A percentile compares a stretch with the other conserved stretches of the same genome.
phyloP scores from a whole-genome alignment of 2,797 vertebrate species.

The Clarias platycephalus region DNA sequence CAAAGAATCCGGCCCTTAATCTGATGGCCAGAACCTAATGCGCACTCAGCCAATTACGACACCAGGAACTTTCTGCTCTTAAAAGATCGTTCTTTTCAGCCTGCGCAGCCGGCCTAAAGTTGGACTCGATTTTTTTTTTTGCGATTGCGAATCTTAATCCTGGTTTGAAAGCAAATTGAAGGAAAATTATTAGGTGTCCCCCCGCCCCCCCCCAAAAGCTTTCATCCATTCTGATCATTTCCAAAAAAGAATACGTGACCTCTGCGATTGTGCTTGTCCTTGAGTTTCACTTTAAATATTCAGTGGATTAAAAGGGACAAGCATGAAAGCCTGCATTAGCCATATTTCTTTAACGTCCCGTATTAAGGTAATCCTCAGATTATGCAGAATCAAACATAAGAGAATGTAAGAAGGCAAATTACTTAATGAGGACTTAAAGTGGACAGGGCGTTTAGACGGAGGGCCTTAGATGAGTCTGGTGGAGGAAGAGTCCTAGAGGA shows the following conservation, averaged over 20 bases:
- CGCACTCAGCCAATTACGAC: constrained; percentile 48
- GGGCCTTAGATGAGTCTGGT: constrained; percentile 66
- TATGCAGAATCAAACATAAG: constrained; percentile 83
- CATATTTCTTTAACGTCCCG: constrained; percentile 78
- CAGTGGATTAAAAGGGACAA: constrained; percentile 78
- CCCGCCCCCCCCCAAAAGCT: constrained; percentile 24
- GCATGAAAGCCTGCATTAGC: constrained; percentile 82
- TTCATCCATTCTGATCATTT: constrained; percentile 41
- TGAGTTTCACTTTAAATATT: constrained; percentile 82
- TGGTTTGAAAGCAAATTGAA: constrained; percentile 74
- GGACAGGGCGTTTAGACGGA: constrained; percentile 70
- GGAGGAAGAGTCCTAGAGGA: constrained; percentile 58
- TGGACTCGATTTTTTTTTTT: constrained; percentile 67
- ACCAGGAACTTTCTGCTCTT: constrained; percentile 62
- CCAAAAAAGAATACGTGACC: constrained; percentile 71
- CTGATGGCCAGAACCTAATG: constrained; percentile 37
- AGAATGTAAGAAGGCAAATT: constrained; percentile 70
- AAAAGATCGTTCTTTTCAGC: constrained; percentile 57
- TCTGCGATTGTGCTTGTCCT: constrained; percentile 75
- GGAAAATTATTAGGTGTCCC: constrained; percentile 56
- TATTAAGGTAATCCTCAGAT: constrained; percentile 81
- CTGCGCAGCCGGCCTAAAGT: constrained; percentile 54
- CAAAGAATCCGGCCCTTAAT: constrained; percentile 23
- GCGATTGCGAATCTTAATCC: constrained; percentile 74
- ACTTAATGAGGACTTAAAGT: constrained; percentile 76